Conservation (phyloP, 2,113 vertebrate genomes). For the Tichodroma muraria region DNA sequence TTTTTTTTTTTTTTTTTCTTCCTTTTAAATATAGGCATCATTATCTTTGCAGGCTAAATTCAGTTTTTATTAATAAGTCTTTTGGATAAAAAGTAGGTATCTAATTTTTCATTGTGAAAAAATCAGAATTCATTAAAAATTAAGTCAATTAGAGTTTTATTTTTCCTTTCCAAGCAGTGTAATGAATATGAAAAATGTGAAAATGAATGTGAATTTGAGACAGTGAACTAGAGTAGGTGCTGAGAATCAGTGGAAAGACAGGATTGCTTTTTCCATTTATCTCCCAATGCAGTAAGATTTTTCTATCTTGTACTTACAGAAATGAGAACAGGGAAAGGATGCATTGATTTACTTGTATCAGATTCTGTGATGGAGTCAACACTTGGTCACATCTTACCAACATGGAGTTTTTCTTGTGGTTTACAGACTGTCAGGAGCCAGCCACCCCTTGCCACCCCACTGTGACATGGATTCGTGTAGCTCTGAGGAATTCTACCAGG, state of each 20-base stretch:
- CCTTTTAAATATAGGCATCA: background rate
- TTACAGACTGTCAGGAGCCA: conserved; percentile 61
- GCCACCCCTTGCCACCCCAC: conserved; percentile 62
- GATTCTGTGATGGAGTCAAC: background rate
- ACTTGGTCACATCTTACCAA: background rate
- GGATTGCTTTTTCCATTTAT: background rate
- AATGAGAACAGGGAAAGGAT: background rate
- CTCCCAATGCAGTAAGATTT: background rate
- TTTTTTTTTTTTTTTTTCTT: background rate
- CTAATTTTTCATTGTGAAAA: background rate
- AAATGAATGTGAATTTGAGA: background rate
- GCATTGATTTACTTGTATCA: background rate
- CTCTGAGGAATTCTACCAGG: conserved; percentile 79
- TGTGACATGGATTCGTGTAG: conserved; percentile 70
- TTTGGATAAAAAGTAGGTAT: background rate
- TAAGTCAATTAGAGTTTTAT: background rate
- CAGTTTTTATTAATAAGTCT: background rate
- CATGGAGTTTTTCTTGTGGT: background rate
- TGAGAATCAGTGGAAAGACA: background rate
- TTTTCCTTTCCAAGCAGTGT: background rate
- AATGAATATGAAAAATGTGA: background rate
- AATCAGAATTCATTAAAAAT: background rate
- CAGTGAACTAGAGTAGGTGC: background rate
- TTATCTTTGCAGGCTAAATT: background rate
- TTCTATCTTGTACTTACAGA: background rate